Evolutionary conservation across 53 echinoderm and acorn worm genomes (phyloP).

Genomic region (Henricia sp.): DNA sequence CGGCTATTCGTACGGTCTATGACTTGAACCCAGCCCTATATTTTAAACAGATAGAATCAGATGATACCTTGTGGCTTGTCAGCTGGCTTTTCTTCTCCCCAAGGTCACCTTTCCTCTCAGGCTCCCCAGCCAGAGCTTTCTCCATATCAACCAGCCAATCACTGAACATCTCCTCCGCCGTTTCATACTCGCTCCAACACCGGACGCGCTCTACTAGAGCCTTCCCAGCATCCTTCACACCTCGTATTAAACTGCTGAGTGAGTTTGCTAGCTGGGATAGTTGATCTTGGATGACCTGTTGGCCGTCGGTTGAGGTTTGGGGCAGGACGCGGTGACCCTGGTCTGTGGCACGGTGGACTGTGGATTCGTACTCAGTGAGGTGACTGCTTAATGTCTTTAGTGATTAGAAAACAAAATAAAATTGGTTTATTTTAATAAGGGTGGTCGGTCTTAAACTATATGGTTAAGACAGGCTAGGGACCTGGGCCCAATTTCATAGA

Average conservation of each 20-base stretch:
- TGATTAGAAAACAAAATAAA: neutral
- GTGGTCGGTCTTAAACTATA: too few species aligned
- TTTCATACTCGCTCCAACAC: constrained; percentile 67
- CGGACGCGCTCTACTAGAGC: constrained; percentile 47
- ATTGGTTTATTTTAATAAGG: neutral
- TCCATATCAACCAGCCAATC: constrained; percentile 76
- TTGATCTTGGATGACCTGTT: constrained; percentile 70
- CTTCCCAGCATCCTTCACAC: constrained; percentile 41
- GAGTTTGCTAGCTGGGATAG: constrained; percentile 46
- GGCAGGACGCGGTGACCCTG: constrained; percentile 66
- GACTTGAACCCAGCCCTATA: too few species aligned
- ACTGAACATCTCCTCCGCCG: constrained; percentile 40
- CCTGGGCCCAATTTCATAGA: too few species aligned
- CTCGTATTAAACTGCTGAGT: constrained; percentile 32
- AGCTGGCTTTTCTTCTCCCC: constrained; percentile 81
- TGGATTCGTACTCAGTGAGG: constrained; percentile 38
- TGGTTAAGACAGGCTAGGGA: too few species aligned
- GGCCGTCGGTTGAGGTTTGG: constrained; percentile 74
- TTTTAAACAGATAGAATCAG: too few species aligned
- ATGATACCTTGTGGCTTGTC: constrained; percentile 80
- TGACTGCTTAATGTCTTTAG: constrained; percentile 6
- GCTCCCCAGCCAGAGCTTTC: constrained; percentile 48
- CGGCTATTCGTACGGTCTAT: too few species aligned
- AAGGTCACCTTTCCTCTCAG: constrained; percentile 62
- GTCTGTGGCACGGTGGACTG: constrained; percentile 57